Evolutionary conservation across 2,113 vertebrate genomes (phyloP).

Genomic region (Lepus europaeus): DNA sequence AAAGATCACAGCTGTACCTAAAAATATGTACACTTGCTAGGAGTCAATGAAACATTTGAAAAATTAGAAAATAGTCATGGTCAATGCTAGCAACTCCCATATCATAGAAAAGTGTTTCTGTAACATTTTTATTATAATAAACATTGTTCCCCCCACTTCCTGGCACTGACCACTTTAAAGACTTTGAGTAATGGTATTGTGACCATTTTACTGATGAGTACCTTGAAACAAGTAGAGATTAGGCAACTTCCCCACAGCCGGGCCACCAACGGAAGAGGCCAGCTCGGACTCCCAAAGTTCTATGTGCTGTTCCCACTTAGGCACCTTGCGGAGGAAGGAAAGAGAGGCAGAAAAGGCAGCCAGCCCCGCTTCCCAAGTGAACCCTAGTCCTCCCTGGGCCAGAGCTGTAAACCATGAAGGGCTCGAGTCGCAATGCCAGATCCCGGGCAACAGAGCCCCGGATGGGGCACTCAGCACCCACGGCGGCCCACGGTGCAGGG

Average conservation of each 20-base stretch:
- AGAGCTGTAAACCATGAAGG: not conserved
- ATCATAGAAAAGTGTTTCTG: not conserved
- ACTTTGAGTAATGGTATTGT: not conserved
- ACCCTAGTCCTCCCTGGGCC: not conserved
- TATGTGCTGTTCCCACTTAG: not conserved
- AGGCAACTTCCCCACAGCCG: not conserved
- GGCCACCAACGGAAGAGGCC: too few relatives aligned
- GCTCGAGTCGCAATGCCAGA: not conserved
- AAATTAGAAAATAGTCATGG: not conserved
- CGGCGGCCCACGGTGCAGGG: not conserved
- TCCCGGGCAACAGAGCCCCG: not conserved
- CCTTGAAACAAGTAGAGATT: not conserved
- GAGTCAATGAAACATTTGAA: too few relatives aligned
- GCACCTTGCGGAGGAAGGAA: not conserved
- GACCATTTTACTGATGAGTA: conserved; percentile 21
- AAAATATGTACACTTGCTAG: too few relatives aligned
- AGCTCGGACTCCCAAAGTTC: not conserved
- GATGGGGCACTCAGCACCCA: not conserved
- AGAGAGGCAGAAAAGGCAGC: not conserved
- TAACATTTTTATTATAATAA: not conserved
- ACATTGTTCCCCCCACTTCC: not conserved
- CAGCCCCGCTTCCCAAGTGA: not conserved
- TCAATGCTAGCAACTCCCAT: not conserved
- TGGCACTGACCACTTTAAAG: not conserved
- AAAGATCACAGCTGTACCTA: too few relatives aligned